Percentiles rank a stretch among this genome's conserved stretches.
Conservation (phyloP, 2,113 vertebrate species). For the Paraplagusia blochii region DNA sequence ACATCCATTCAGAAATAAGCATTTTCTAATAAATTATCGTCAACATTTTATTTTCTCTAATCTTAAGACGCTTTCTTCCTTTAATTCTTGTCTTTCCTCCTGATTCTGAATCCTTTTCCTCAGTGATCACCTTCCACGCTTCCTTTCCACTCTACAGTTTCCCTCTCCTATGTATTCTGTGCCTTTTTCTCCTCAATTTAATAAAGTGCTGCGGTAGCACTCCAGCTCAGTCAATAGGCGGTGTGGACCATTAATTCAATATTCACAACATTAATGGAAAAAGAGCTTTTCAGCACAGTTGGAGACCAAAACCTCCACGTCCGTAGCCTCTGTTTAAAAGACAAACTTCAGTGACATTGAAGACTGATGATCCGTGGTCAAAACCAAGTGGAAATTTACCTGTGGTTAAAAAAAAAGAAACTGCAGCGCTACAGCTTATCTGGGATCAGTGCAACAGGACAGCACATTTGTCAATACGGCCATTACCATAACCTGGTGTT, state of each 20-base stretch:
- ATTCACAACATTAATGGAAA: slow-evolving; percentile 54
- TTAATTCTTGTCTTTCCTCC: slow-evolving; percentile 40
- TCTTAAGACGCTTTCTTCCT: too few species aligned
- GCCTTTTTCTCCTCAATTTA: slow-evolving; percentile 31
- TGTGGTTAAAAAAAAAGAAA: slow-evolving; percentile 16
- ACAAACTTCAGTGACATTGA: slow-evolving; percentile 18
- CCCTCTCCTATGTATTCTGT: slow-evolving; percentile 14
- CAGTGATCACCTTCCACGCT: slow-evolving; percentile 45
- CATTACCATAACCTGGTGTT: slow-evolving; percentile 56
- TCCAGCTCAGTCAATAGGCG: slow-evolving; percentile 50
- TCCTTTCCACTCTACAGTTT: slow-evolving; percentile 19
- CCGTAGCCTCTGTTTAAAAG: slow-evolving; percentile 40
- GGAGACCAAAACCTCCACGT: slow-evolving; percentile 38
- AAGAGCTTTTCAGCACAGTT: slow-evolving; percentile 29
- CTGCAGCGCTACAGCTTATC: slow-evolving; percentile 34
- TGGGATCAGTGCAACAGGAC: slow-evolving; percentile 35
- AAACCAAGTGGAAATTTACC: slow-evolving; percentile 56
- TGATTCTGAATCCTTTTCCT: slow-evolving; percentile 42
- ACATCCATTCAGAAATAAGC: too few species aligned
- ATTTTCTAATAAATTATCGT: too few species aligned
- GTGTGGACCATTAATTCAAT: slow-evolving; percentile 54
- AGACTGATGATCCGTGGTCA: slow-evolving; percentile 36
- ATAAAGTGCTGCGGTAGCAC: slow-evolving; percentile 61
- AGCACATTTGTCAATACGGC: slow-evolving; percentile 58
- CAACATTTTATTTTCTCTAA: slow-evolving; percentile 35